These are phyloP conservation scores for Andrena trimmerana DNA, from an alignment of 2,888 invertebrate species.

Conservation along the genomic window DNA sequence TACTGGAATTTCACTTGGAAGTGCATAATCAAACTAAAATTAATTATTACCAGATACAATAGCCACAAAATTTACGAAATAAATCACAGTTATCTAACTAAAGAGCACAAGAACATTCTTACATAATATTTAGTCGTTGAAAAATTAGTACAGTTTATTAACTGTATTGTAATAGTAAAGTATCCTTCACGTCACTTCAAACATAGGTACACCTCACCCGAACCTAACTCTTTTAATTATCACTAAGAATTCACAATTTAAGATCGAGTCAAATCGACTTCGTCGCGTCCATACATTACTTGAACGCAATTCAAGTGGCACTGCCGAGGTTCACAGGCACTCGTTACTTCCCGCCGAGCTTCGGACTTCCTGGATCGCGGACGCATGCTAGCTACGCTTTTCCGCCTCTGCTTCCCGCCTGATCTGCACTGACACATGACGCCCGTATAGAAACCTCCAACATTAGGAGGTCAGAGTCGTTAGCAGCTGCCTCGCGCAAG, in stretches of 20 bases:
- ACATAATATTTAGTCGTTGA: too few species aligned
- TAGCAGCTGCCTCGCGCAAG: conserved; percentile 33
- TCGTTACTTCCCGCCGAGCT: background rate
- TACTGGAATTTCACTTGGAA: too few species aligned
- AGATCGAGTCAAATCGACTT: background rate
- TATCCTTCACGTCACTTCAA: too few species aligned
- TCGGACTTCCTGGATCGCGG: background rate
- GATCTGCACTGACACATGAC: conserved; percentile 52
- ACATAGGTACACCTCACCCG: too few species aligned
- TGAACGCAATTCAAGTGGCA: background rate
- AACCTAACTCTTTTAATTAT: too few species aligned
- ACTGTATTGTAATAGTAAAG: too few species aligned
- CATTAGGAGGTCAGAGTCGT: conserved; percentile 49
- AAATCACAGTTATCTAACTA: too few species aligned
- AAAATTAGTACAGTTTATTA: too few species aligned
- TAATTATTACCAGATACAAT: too few species aligned
- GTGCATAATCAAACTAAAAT: too few species aligned
- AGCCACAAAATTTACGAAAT: too few species aligned
- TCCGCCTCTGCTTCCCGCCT: conserved; percentile 23
- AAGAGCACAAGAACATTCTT: too few species aligned
- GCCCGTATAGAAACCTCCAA: conserved; percentile 25
- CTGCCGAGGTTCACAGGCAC: background rate
- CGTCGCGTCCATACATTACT: background rate
- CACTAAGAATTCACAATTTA: background rate
- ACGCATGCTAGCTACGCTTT: conserved; percentile 24